Percentiles rank a stretch among this genome's conserved stretches.
These are phyloP conservation scores for Phoebastria nigripes DNA, from an alignment of 2,797 vertebrate species.

Conservation along the genomic window DNA sequence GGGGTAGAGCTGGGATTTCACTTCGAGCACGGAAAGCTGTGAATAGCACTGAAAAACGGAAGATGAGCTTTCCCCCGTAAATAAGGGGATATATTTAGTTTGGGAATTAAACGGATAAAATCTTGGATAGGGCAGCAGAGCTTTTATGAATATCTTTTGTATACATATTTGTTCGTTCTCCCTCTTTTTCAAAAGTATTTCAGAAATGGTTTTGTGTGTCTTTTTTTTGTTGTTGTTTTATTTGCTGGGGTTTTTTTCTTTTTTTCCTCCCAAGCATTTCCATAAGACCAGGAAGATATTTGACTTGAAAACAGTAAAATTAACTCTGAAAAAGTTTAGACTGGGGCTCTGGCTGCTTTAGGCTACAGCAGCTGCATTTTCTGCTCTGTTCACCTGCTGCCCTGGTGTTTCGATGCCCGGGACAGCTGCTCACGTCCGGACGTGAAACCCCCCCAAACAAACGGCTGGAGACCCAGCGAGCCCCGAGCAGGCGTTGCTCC, in stretches of 20 bases:
- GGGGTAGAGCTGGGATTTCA: background rate
- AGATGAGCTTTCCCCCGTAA: background rate
- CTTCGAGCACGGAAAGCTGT: background rate
- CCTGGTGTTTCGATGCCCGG: background rate
- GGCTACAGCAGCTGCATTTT: background rate
- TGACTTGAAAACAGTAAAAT: background rate
- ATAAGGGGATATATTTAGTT: rapidly evolving
- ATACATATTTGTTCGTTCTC: rapidly evolving
- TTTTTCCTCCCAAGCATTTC: background rate
- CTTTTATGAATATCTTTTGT: background rate
- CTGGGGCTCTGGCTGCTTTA: background rate
- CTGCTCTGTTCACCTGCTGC: background rate
- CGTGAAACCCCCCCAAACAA: background rate
- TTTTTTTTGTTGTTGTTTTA: background rate
- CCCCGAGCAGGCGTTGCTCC: rapidly evolving
- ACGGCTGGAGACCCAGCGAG: rapidly evolving
- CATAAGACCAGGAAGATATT: background rate
- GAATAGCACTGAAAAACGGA: background rate
- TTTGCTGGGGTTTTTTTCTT: background rate
- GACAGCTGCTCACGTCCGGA: rapidly evolving
- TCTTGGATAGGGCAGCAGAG: background rate
- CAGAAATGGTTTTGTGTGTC: background rate
- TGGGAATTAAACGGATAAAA: background rate
- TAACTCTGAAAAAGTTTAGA: background rate
- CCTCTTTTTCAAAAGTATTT: background rate